Percentiles rank a stretch among this genome's conserved stretches.
phyloP scores from a whole-genome alignment of 2,797 vertebrate species.

The Neoniphon sammara region DNA sequence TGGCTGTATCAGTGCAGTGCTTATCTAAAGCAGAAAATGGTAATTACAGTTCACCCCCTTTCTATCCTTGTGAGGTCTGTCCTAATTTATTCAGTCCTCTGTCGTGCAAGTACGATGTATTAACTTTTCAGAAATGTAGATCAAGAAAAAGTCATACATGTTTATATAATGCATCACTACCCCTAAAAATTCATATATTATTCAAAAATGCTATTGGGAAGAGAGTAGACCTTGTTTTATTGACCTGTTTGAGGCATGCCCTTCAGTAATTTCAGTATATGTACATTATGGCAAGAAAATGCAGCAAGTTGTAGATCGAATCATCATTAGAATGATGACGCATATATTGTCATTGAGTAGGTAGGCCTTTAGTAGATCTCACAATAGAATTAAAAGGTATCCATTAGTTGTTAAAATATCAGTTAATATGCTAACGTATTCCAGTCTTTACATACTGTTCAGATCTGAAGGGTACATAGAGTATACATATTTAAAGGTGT shows the following conservation, averaged over 20 bases:
- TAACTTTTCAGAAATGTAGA: neutral
- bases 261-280: neutral
- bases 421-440: neutral
- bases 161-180: neutral
- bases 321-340: too few relatives aligned
- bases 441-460: neutral
- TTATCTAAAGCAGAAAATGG: constrained; percentile 18
- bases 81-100: constrained; percentile 41
- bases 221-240: neutral
- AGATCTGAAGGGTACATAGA: neutral
- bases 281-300: neutral
- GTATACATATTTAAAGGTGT: neutral
- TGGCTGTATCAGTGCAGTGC: neutral
- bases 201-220: too few relatives aligned
- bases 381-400: neutral
- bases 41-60: constrained; percentile 40
- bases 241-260: neutral
- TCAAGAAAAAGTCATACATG: neutral
- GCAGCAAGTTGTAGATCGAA: neutral
- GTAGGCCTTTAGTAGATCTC: neutral
- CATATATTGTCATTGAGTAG: too few relatives aligned
- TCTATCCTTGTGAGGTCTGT: constrained; percentile 28
- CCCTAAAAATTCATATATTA: neutral
- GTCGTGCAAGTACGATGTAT: constrained; percentile 13
- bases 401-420: neutral